Evolutionary conservation across 2,888 invertebrate genomes (phyloP).

Genomic region (Torymus auratus): DNA sequence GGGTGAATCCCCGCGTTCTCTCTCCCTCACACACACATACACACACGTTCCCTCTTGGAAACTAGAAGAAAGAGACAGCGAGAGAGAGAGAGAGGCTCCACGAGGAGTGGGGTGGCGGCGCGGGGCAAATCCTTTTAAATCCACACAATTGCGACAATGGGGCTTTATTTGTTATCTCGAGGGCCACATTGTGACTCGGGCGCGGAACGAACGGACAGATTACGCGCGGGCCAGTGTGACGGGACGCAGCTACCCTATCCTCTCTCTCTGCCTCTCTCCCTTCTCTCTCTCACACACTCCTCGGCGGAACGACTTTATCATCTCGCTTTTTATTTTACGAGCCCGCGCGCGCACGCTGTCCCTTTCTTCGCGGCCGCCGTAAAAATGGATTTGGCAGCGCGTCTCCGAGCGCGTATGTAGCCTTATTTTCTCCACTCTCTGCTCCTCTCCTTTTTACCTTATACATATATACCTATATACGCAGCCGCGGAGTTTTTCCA

Average conservation of each 20-base stretch:
- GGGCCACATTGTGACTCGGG: slow-evolving; percentile 77
- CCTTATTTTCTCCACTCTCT: background rate
- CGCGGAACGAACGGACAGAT: slow-evolving; percentile 71
- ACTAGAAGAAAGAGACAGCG: slow-evolving; percentile 42
- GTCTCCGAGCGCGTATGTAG: slow-evolving; percentile 49
- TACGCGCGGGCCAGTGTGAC: slow-evolving; percentile 75
- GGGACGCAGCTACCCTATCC: slow-evolving; percentile 68
- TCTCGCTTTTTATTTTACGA: slow-evolving; percentile 74
- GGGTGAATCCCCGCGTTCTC: too few relatives aligned
- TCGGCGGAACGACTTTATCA: slow-evolving; percentile 73
- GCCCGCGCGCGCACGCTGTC: slow-evolving; percentile 50
- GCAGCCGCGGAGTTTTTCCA: slow-evolving; percentile 44
- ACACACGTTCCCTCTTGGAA: background rate
- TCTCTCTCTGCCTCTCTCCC: slow-evolving; percentile 56
- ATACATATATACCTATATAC: background rate
- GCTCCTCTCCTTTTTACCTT: background rate
- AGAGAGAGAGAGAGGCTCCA: slow-evolving; percentile 38
- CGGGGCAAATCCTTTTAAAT: slow-evolving; percentile 77
- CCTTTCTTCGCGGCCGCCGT: slow-evolving; percentile 62
- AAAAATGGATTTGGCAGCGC: slow-evolving; percentile 68
- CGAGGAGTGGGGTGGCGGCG: slow-evolving; percentile 62
- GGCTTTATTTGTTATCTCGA: slow-evolving; percentile 78
- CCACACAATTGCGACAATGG: slow-evolving; percentile 78
- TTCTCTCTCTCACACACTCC: slow-evolving; percentile 48
- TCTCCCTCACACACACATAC: too few relatives aligned